Percentiles rank a stretch among this genome's conserved stretches.
These are phyloP conservation scores for Dendrocopos noguchii DNA, from an alignment of 2,113 vertebrate genomes.

Conservation along the genomic window DNA sequence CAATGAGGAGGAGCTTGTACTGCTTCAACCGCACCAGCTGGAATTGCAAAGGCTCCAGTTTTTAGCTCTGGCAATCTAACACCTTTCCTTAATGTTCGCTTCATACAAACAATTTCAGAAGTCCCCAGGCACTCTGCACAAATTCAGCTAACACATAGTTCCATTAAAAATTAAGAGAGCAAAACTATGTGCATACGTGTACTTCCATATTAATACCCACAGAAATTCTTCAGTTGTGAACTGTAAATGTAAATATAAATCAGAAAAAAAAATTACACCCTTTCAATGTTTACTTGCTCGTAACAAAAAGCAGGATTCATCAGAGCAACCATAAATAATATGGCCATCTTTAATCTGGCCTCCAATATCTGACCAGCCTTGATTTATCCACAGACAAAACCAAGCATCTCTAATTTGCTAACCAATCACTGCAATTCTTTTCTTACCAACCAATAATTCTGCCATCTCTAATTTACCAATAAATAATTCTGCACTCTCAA, in stretches of 20 bases:
- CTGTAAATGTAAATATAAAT: not conserved
- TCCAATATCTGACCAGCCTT: constrained; percentile 72
- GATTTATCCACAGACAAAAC: constrained; percentile 79
- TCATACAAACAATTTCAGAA: constrained; percentile 8
- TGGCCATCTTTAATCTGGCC: constrained; percentile 75
- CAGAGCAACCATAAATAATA: constrained; percentile 73
- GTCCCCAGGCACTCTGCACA: not conserved
- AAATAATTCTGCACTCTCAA: constrained; percentile 82
- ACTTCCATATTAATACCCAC: not conserved
- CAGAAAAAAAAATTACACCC: not conserved
- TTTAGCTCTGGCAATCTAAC: not conserved
- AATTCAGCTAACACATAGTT: not conserved
- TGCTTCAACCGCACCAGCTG: not conserved
- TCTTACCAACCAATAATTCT: constrained; percentile 83
- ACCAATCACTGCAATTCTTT: constrained; percentile 77
- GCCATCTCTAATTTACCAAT: constrained; percentile 84
- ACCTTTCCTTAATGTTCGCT: not conserved
- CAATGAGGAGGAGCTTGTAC: not conserved
- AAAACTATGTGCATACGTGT: not conserved
- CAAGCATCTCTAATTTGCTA: constrained; percentile 79
- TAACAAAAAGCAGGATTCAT: constrained; percentile 27
- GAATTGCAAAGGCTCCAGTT: not conserved
- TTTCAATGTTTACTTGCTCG: constrained; percentile 4
- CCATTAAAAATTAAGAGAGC: not conserved
- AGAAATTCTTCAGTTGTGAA: not conserved